These are phyloP conservation scores for Melinopterus prodromus DNA, from an alignment of 2,888 invertebrate genomes.

Conservation along the genomic window DNA sequence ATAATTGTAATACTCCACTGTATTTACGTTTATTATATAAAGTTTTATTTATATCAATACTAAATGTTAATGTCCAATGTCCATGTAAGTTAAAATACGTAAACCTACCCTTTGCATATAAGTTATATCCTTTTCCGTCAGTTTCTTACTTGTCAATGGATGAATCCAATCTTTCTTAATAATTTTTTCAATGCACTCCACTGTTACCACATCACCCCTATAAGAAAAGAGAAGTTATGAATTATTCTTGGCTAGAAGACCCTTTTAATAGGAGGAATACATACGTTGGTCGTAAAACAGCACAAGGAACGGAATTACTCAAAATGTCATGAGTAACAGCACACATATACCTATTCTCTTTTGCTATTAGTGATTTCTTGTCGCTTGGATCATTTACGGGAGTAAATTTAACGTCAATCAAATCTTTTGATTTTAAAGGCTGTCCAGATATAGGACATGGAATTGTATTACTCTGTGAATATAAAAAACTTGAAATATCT, in stretches of 20 bases:
- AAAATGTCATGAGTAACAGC: conserved; percentile 96
- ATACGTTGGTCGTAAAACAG: conserved; percentile 88
- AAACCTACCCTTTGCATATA: conserved; percentile 79
- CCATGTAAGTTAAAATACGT: conserved; percentile 14
- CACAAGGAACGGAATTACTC: conserved; percentile 93
- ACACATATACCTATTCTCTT: conserved; percentile 95
- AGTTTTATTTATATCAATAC: conserved; percentile 22
- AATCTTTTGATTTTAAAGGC: conserved; percentile 88
- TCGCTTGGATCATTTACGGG: conserved; percentile 87
- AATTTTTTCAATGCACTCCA: conserved; percentile 96
- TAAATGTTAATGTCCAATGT: not conserved
- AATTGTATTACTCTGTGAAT: conserved; percentile 71
- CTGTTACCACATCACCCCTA: conserved; percentile 94
- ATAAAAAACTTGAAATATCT: conserved; percentile 26
- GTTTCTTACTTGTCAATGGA: conserved; percentile 85
- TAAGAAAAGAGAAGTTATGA: conserved; percentile 49
- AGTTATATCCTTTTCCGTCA: conserved; percentile 93
- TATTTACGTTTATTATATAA: not conserved
- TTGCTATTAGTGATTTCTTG: conserved; percentile 85
- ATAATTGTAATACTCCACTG: not conserved
- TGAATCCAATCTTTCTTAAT: conserved; percentile 97
- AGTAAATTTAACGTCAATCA: conserved; percentile 93
- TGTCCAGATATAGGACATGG: conserved; percentile 87
- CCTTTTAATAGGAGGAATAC: conserved; percentile 49
- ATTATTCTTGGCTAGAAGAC: not conserved